phyloP scores from a whole-genome alignment of 2,113 vertebrate genomes.

The Heloderma charlesbogerti region DNA sequence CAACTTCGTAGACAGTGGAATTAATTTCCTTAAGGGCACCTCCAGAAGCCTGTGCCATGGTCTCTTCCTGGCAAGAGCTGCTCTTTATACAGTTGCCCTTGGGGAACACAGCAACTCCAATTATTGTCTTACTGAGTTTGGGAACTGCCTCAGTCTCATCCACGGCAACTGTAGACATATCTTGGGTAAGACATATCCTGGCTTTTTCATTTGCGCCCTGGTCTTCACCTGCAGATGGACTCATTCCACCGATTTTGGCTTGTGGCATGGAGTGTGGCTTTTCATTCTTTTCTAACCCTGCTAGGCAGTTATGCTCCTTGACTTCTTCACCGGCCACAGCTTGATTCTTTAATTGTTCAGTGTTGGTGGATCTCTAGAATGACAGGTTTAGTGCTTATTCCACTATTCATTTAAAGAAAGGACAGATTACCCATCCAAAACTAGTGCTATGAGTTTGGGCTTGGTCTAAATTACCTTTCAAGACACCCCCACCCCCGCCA shows the following conservation, averaged over 20 bases:
- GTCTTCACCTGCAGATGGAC: slow-evolving; percentile 39
- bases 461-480: too few species aligned
- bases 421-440: neutral
- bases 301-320: slow-evolving; percentile 49
- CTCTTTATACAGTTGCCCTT: slow-evolving; percentile 34
- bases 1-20: neutral
- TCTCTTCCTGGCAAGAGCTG: slow-evolving; percentile 23
- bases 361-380: slow-evolving; percentile 43
- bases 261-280: slow-evolving; percentile 51
- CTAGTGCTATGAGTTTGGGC: too few species aligned
- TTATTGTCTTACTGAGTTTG: neutral
- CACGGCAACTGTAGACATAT: neutral
- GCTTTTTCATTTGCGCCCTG: slow-evolving; percentile 41
- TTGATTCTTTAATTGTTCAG: slow-evolving; percentile 54
- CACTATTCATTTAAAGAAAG: neutral
- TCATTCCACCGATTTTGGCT: slow-evolving; percentile 21
- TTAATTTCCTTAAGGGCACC: neutral
- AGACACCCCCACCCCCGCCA: too few species aligned
- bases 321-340: slow-evolving; percentile 21
- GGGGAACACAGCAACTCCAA: neutral
- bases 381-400: slow-evolving; percentile 31
- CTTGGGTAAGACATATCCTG: slow-evolving; percentile 7
- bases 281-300: slow-evolving; percentile 56
- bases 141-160: slow-evolving; percentile 22
- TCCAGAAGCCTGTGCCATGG: neutral